A percentile compares a stretch with the other conserved stretches of the same genome.
Conservation (phyloP, 2,797 vertebrate genomes). For the Fistularia commersonii region DNA sequence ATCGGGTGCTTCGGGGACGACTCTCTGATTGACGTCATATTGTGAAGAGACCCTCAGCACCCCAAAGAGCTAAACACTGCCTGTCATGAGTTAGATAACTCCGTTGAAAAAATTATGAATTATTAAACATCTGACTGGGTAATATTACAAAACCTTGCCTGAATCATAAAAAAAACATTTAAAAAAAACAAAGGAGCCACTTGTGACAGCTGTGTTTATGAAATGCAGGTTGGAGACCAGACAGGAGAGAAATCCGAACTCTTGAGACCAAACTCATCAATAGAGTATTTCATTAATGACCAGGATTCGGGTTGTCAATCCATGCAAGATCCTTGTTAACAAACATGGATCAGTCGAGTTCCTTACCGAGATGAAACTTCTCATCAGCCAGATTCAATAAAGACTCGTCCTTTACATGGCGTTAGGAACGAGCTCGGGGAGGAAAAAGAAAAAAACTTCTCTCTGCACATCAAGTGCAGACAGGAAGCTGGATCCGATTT, state of each 20-base stretch:
- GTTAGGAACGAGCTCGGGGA: slow-evolving; percentile 31
- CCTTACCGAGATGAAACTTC: slow-evolving; percentile 19
- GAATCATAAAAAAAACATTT: slow-evolving; percentile 20
- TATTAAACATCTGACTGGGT: slow-evolving; percentile 62
- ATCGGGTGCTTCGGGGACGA: slow-evolving; percentile 43
- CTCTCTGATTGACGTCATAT: slow-evolving; percentile 51
- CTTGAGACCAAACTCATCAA: slow-evolving; percentile 55
- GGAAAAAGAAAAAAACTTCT: slow-evolving; percentile 25
- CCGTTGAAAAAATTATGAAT: slow-evolving; percentile 57
- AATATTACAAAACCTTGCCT: slow-evolving; percentile 43
- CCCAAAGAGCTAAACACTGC: slow-evolving; percentile 43
- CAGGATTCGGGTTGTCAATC: slow-evolving; percentile 49
- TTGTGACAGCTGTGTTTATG: no score
- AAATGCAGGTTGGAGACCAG: slow-evolving; percentile 5
- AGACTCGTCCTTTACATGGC: neutral
- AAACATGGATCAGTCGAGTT: slow-evolving; percentile 48
- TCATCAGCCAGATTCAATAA: slow-evolving; percentile 46
- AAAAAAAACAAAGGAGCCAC: slow-evolving; percentile 2
- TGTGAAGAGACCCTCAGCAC: slow-evolving; percentile 45
- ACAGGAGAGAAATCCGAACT: slow-evolving; percentile 8
- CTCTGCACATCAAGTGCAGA: slow-evolving; percentile 45
- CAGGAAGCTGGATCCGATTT: slow-evolving; percentile 55
- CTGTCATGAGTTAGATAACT: slow-evolving; percentile 63
- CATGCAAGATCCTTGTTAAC: slow-evolving; percentile 58
- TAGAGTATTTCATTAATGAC: slow-evolving; percentile 72